phyloP scores from a whole-genome alignment of 1,140 invertebrate species.

The Drosophila busckii region DNA sequence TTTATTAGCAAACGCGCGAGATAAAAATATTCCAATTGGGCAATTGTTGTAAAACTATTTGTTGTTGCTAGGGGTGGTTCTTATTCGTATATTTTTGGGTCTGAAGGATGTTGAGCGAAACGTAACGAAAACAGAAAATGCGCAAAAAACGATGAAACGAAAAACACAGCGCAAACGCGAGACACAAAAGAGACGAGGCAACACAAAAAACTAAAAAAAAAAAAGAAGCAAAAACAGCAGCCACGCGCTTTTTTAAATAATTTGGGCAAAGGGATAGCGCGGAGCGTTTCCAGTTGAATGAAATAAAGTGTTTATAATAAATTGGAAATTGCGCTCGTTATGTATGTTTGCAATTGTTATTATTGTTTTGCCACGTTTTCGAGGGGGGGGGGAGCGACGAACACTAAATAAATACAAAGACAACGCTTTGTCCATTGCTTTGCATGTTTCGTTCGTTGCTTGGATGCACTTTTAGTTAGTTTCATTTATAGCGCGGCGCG shows the following conservation, averaged over 20 bases:
- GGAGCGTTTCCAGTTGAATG: conserved; percentile 38
- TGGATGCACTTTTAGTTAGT: conserved; percentile 32
- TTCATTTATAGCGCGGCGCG: conserved; percentile 17
- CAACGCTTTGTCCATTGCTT: conserved; percentile 27
- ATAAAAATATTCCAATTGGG: not conserved
- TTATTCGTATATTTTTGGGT: conserved; percentile 1
- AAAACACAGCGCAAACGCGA: conserved; percentile 70
- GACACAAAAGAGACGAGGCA: conserved; percentile 61
- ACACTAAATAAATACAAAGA: too few relatives aligned
- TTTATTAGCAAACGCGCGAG: not conserved
- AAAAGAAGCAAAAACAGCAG: conserved; percentile 19
- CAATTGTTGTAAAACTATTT: conserved; percentile 46
- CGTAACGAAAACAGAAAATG: conserved; percentile 68
- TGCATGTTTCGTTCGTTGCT: conserved; percentile 4
- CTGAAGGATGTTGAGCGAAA: conserved; percentile 54
- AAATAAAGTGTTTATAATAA: conserved; percentile 36
- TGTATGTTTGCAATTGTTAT: conserved; percentile 14
- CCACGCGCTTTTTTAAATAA: conserved; percentile 23
- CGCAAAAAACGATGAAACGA: conserved; percentile 55
- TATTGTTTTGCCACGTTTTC: conserved; percentile 12
- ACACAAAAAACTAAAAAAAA: conserved; percentile 12
- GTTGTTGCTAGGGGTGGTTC: conserved; percentile 56
- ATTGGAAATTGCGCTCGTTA: conserved; percentile 5
- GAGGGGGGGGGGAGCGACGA: too few relatives aligned
- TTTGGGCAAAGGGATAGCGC: not conserved